Conservation (phyloP, 2,888 invertebrate species). For the Eumerus sabulonum region DNA sequence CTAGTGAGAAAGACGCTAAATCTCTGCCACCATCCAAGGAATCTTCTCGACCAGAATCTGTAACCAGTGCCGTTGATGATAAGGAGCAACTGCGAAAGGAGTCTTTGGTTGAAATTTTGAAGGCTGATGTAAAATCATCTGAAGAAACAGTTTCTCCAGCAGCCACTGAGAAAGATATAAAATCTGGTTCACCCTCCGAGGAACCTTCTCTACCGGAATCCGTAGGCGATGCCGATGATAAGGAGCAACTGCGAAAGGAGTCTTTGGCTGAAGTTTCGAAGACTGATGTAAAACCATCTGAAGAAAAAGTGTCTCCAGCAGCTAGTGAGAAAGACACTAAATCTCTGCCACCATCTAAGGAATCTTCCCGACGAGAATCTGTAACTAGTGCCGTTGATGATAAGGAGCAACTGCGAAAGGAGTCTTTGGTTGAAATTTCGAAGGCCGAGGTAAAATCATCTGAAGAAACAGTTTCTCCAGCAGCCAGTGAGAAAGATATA, state of each 20-base stretch:
- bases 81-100: constrained; percentile 59
- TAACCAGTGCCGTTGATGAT: constrained; percentile 24
- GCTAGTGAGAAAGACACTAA: constrained; percentile 20
- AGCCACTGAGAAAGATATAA: constrained; percentile 14
- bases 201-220: constrained; percentile 46
- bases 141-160: neutral
- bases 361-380: constrained; percentile 46
- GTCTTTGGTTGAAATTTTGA: constrained; percentile 13
- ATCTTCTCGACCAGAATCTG: constrained; percentile 40
- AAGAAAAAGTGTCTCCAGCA: neutral
- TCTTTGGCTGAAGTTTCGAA: neutral
- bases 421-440: neutral
- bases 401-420: constrained; percentile 8
- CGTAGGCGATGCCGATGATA: constrained; percentile 12
- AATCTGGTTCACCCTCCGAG: constrained; percentile 22
- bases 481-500: constrained; percentile 60
- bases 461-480: neutral
- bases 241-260: constrained; percentile 9
- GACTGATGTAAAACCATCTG: too few species aligned
- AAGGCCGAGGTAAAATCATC: too few species aligned
- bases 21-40: constrained; percentile 50
- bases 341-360: constrained; percentile 23
- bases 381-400: constrained; percentile 13
- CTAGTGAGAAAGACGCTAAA: constrained; percentile 67
- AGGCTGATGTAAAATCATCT: neutral